Evolutionary conservation across 2,797 vertebrate species (phyloP).

Genomic region (Falco cherrug): DNA sequence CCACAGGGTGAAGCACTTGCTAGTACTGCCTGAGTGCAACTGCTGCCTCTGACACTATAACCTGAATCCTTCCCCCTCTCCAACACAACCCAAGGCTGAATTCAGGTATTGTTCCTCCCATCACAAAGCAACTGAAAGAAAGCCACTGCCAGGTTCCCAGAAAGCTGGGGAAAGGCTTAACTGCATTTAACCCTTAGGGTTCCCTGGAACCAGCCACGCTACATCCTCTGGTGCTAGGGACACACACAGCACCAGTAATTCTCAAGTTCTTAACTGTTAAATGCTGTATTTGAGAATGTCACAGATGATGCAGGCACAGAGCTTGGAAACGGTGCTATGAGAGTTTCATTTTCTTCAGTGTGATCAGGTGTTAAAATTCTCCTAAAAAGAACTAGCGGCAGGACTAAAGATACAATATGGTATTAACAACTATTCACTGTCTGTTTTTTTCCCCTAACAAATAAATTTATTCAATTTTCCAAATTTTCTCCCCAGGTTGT

Average conservation of each 20-base stretch:
- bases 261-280: fast-evolving
- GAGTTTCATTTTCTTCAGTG: background rate
- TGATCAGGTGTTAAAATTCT: background rate
- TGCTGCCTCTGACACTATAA: constrained; percentile 40
- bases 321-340: background rate
- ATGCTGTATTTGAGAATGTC: background rate
- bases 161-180: constrained; percentile 12
- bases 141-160: constrained; percentile 59
- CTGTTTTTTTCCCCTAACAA: background rate
- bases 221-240: background rate
- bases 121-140: constrained; percentile 54
- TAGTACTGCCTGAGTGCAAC: background rate
- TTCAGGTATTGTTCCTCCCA: constrained; percentile 62
- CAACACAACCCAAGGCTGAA: constrained; percentile 32
- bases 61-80: constrained; percentile 36
- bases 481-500: background rate
- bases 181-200: constrained; percentile 46
- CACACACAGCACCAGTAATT: fast-evolving
- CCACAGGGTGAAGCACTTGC: constrained; percentile 29
- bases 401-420: background rate
- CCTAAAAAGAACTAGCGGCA: background rate
- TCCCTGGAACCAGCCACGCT: background rate
- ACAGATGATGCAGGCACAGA: background rate
- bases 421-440: background rate
- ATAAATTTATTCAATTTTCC: background rate